Base-by-base conservation (phyloP, 35 echinoderm and acorn worm species). In the Lytechinus variegatus region DNA sequence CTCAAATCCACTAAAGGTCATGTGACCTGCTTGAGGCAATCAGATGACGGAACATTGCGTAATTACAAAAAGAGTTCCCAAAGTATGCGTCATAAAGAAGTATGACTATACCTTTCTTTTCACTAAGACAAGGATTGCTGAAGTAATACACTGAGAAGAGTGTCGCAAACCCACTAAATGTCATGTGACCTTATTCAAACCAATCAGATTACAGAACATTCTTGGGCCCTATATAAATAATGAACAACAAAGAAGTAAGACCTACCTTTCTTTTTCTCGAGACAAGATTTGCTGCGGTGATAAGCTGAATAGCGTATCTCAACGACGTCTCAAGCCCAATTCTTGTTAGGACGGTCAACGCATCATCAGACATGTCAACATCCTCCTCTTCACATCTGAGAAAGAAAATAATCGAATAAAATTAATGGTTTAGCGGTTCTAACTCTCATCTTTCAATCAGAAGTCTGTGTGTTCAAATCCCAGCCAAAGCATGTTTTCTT, bases 251-350 rank as follows among this genome's bases (percentile, higher is more conserved):
- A 19, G 21, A 19, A 16, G 52, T 54, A 21, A 4, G n/a, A 91
- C 95, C 60, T 94, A 97, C 98, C 97, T 99, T 98, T 95, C 97
- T 96, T 93, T 99, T 99, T 57, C 97, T 94, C n/a, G 95, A 99
- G 16, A 99, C 98, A 0, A 99, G 97, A 61, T 96, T 99, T 52
- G 98, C 97, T 4, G 98, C 97, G 52, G 98, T 99, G 44, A 99
- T 99, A 44, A 99, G 95, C 95, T 99, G 98, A 19, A 99, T 99
- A 92, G 96, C 96, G 52, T 99, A 99, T 97, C 98, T 97, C 28
- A 99, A 54, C 6, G 97, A 98, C 0, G 97, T 99, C 88, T 99
- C 98, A 94, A 98, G 95, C 11, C 98, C 97, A 52, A 98, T 97
- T n/a, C 96, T 89, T 29, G 97, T 99, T 53, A 99, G 94, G 29